Conservation (phyloP, 2,797 vertebrate genomes). For the Erpetoichthys calabaricus region DNA sequence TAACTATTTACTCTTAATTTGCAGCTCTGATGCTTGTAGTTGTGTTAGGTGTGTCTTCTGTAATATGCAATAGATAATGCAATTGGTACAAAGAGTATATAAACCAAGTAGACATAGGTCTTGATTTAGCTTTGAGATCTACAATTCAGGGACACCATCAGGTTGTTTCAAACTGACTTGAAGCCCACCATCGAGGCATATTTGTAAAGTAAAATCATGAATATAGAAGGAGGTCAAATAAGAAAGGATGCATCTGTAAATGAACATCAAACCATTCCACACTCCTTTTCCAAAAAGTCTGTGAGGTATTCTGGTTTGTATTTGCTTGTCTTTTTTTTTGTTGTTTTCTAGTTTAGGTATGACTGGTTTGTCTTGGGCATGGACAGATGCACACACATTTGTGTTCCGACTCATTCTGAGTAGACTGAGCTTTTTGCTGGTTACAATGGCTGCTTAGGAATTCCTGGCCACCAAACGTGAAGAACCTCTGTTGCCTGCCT, state of each 20-base stretch:
- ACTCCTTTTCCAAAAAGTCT: conserved; percentile 21
- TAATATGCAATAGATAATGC: no score
- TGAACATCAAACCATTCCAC: conserved; percentile 19
- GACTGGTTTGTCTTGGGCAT: not conserved
- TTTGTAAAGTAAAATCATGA: no score
- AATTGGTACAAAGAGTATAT: no score
- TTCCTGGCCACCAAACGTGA: conserved; percentile 2
- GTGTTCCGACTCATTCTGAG: conserved; percentile 3
- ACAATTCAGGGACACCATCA: no score
- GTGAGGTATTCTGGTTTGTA: conserved; percentile 14
- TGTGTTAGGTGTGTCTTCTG: no score
- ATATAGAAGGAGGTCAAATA: no score
- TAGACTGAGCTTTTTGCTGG: not conserved
- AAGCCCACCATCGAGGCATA: no score
- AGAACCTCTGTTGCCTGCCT: conserved; percentile 10
- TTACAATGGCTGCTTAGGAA: not conserved
- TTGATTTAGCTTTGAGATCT: no score
- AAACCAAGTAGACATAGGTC: no score
- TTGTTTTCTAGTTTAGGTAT: conserved; percentile 11
- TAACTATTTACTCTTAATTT: no score
- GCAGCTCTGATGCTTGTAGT: no score
- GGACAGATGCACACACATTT: not conserved
- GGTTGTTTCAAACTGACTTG: no score
- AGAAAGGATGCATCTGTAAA: conserved; percentile 6
- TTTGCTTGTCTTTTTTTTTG: conserved; percentile 8